A percentile compares a stretch with the other conserved stretches of the same genome.
phyloP scores from a whole-genome alignment of 1,140 invertebrate genomes.

The Oreohelix idahoensis region DNA sequence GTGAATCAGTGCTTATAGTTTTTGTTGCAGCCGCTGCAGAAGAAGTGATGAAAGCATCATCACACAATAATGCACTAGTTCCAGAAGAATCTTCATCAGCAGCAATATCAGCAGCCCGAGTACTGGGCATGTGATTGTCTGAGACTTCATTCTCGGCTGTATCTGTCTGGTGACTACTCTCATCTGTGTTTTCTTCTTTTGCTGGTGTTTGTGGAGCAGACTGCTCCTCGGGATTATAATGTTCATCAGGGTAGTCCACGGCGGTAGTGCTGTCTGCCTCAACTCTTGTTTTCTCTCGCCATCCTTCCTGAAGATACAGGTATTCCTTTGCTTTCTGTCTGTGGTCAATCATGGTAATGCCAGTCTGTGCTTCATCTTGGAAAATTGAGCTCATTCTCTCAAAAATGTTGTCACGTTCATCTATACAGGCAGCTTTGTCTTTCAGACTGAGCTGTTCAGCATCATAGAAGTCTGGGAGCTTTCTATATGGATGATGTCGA shows the following conservation, averaged over 20 bases:
- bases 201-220: neutral
- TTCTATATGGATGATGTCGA: constrained; percentile 55
- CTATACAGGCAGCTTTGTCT: neutral
- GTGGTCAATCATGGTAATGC: constrained; percentile 29
- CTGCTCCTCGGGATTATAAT: neutral
- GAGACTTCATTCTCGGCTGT: neutral
- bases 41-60: constrained; percentile 1
- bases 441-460: constrained; percentile 41
- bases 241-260: constrained; percentile 37
- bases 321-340: constrained; percentile 45
- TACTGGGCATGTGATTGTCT: neutral
- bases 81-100: neutral
- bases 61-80: neutral
- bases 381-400: constrained; percentile 55
- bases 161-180: neutral
- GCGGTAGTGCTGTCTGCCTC: constrained; percentile 60
- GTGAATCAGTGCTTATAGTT: neutral
- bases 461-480: constrained; percentile 59
- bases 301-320: constrained; percentile 45
- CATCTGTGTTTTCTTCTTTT: neutral
- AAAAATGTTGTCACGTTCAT: constrained; percentile 57
- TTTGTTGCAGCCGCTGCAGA: neutral
- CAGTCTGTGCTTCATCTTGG: constrained; percentile 28
- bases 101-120: neutral
- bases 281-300: constrained; percentile 51